These are phyloP conservation scores for Petrolisthes cinctipes DNA, from an alignment of 2,888 invertebrate species.

Conservation along the genomic window DNA sequence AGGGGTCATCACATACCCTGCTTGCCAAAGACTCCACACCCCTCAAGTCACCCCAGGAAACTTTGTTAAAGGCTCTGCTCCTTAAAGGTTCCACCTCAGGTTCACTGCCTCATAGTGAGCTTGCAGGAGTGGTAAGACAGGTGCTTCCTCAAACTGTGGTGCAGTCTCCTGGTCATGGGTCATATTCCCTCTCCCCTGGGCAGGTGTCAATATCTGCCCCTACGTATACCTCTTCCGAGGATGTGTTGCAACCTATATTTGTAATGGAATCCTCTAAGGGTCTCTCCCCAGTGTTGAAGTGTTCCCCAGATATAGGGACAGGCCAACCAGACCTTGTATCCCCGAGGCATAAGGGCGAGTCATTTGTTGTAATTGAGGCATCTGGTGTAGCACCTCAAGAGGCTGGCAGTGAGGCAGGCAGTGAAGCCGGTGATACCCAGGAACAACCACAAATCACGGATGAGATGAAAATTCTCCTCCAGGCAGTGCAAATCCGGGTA, in stretches of 20 bases:
- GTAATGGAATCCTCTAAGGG: conserved; percentile 50
- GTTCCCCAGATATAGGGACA: conserved; percentile 39
- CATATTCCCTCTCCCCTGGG: conserved; percentile 31
- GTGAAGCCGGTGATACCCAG: conserved; percentile 28
- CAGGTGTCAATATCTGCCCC: conserved; percentile 35
- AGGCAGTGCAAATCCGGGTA: conserved; percentile 59
- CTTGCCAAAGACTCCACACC: conserved; percentile 33
- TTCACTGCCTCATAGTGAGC: conserved; percentile 30
- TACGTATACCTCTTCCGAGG: conserved; percentile 31
- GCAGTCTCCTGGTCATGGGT: conserved; percentile 25
- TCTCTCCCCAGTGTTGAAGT: conserved; percentile 30
- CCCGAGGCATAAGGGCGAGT: conserved; percentile 46
- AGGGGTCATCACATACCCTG: conserved; percentile 20
- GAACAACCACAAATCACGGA: conserved; percentile 59
- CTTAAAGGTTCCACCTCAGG: conserved; percentile 42
- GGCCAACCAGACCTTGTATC: conserved; percentile 36
- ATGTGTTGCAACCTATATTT: conserved; percentile 40
- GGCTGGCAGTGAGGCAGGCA: not conserved
- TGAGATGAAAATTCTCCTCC: conserved; percentile 59
- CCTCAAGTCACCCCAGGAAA: conserved; percentile 44
- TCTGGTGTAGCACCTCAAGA: conserved; percentile 59
- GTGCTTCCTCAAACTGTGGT: conserved; percentile 37
- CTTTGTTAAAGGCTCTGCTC: conserved; percentile 47
- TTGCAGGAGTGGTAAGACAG: conserved; percentile 41
- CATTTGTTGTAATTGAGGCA: conserved; percentile 63